Conservation (phyloP, 2,113 vertebrate species). For the Oncorhynchus mykiss region DNA sequence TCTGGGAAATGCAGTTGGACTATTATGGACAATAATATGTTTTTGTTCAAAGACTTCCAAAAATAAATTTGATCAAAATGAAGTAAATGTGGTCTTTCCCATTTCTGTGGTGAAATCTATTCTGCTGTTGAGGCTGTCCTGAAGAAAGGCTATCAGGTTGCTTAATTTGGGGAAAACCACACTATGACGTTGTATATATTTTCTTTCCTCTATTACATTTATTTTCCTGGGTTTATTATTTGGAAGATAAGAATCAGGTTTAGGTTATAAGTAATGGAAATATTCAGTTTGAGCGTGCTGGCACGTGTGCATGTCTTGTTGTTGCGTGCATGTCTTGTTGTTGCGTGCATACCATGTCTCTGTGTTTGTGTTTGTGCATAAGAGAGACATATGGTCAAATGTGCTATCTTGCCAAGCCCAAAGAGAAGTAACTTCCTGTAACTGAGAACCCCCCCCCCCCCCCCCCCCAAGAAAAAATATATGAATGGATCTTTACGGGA, state of each 20-base stretch:
- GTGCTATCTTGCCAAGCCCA: too few relatives aligned
- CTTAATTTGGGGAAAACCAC: conserved; percentile 2
- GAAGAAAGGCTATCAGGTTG: not conserved
- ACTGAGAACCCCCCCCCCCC: too few relatives aligned
- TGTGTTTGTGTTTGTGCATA: too few relatives aligned
- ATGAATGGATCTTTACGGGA: too few relatives aligned
- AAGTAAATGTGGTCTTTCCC: not conserved
- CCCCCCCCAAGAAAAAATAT: too few relatives aligned
- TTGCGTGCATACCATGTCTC: not conserved
- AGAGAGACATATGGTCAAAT: too few relatives aligned
- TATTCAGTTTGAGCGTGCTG: not conserved
- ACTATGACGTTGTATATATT: not conserved
- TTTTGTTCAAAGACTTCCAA: too few relatives aligned
- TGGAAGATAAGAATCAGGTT: not conserved
- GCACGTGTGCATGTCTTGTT: not conserved
- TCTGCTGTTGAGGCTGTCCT: not conserved
- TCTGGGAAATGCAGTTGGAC: too few relatives aligned
- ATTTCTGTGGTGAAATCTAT: not conserved
- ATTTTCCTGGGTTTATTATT: not conserved
- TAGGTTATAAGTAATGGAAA: not conserved
- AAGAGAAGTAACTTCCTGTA: too few relatives aligned
- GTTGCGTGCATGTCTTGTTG: not conserved
- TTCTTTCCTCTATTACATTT: not conserved
- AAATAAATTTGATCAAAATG: too few relatives aligned
- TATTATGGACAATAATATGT: too few relatives aligned